Conservation (phyloP, 2,797 vertebrate species). For the Lepilemur ruficaudatus region DNA sequence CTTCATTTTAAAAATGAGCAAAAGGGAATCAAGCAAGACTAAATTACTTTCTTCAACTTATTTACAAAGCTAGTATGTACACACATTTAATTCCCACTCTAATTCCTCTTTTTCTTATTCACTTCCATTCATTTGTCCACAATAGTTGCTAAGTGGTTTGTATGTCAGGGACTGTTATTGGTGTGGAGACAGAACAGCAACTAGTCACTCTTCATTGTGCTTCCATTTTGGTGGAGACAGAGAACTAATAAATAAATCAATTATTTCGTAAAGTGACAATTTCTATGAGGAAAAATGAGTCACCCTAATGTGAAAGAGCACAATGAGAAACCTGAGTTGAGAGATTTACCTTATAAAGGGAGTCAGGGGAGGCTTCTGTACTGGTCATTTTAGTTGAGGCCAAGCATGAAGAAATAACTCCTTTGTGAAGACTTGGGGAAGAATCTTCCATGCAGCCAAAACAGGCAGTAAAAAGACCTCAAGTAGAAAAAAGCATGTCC, state of each 20-base stretch:
- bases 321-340: background rate
- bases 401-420: background rate
- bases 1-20: background rate
- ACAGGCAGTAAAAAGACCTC: background rate
- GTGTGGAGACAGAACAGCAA: background rate
- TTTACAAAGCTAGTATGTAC: background rate
- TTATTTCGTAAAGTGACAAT: background rate
- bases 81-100: background rate
- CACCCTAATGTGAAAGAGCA: background rate
- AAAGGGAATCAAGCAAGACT: background rate
- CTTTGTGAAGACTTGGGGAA: background rate
- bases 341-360: background rate
- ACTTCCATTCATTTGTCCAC: background rate
- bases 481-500: accelerated
- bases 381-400: background rate
- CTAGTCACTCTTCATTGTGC: background rate
- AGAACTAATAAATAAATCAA: background rate
- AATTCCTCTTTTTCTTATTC: background rate
- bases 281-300: background rate
- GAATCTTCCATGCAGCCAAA: background rate
- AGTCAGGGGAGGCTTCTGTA: background rate
- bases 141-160: background rate
- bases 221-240: background rate
- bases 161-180: background rate
- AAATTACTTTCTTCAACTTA: background rate